Evolutionary conservation across 2,113 vertebrate species (phyloP).

Genomic region (Cisticola juncidis): DNA sequence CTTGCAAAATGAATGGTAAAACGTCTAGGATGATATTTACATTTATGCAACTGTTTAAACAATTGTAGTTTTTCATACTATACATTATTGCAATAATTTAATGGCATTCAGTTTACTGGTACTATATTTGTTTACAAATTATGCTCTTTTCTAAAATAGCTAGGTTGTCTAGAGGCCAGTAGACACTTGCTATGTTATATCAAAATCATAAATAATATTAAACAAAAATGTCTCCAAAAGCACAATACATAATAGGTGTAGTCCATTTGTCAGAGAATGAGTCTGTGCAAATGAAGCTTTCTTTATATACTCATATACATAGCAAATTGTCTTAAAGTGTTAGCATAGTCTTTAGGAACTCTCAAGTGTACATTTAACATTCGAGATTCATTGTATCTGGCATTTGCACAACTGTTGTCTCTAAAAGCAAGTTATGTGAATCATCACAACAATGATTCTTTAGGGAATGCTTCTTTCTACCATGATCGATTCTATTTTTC

Average conservation of each 20-base stretch:
- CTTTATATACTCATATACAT: not conserved
- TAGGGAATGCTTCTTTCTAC: slow-evolving; percentile 26
- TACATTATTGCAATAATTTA: slow-evolving; percentile 6
- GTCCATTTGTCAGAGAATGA: slow-evolving; percentile 13
- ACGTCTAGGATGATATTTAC: not conserved
- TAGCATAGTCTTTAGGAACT: not conserved
- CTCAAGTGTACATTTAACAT: slow-evolving; percentile 32
- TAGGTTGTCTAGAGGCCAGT: not conserved
- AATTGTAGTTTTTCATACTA: not conserved
- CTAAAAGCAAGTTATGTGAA: slow-evolving; percentile 37
- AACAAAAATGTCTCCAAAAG: not conserved
- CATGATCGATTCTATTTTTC: not conserved
- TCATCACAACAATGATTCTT: slow-evolving; percentile 16
- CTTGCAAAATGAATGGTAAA: not conserved
- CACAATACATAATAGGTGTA: not conserved
- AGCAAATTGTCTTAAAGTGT: slow-evolving; percentile 22
- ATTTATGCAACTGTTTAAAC: not conserved
- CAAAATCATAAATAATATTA: slow-evolving; percentile 43
- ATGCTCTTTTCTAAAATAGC: not conserved
- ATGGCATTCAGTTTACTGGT: not conserved
- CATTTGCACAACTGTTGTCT: slow-evolving; percentile 25
- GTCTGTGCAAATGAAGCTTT: not conserved
- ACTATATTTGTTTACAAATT: not conserved
- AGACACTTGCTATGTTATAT: not conserved
- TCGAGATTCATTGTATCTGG: not conserved